phyloP scores from a whole-genome alignment of 2,797 vertebrate species.

The Rhabdomys pumilio region DNA sequence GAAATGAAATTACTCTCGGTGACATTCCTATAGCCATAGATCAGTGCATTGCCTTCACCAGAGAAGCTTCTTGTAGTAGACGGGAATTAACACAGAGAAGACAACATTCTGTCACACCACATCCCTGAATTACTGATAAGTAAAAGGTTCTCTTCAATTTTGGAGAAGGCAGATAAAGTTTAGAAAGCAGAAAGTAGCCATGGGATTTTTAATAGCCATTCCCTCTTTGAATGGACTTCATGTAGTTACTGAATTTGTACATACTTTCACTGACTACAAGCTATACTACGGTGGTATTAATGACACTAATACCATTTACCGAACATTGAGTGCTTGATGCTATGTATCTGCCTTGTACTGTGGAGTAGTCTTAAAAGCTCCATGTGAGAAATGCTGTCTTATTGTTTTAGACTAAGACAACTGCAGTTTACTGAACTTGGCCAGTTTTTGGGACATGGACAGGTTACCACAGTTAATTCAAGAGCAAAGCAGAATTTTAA shows the following conservation, averaged over 20 bases:
- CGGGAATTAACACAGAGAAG: not conserved
- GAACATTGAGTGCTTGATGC: not conserved
- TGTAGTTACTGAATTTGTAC: not conserved
- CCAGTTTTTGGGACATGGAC: not conserved
- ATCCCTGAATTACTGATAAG: not conserved
- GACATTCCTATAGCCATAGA: not conserved
- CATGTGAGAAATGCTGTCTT: not conserved
- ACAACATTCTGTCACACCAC: not conserved
- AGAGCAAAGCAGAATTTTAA: slow-evolving; percentile 4
- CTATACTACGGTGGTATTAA: not conserved
- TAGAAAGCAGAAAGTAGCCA: not conserved
- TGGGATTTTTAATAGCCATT: not conserved
- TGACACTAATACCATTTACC: not conserved
- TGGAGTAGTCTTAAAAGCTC: not conserved
- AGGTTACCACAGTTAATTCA: not conserved
- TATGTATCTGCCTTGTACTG: not conserved
- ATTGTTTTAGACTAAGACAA: not conserved
- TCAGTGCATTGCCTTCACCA: not conserved
- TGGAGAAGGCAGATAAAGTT: slow-evolving; percentile 1
- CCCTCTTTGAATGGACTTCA: not conserved
- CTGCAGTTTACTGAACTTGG: not conserved
- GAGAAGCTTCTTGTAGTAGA: no score
- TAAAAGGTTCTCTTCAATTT: not conserved
- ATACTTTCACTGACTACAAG: no score
- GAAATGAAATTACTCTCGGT: not conserved